Percentiles rank a stretch among this genome's conserved stretches.
These are phyloP conservation scores for Cinara cedri DNA, from an alignment of 2,888 invertebrate species.

Conservation along the genomic window DNA sequence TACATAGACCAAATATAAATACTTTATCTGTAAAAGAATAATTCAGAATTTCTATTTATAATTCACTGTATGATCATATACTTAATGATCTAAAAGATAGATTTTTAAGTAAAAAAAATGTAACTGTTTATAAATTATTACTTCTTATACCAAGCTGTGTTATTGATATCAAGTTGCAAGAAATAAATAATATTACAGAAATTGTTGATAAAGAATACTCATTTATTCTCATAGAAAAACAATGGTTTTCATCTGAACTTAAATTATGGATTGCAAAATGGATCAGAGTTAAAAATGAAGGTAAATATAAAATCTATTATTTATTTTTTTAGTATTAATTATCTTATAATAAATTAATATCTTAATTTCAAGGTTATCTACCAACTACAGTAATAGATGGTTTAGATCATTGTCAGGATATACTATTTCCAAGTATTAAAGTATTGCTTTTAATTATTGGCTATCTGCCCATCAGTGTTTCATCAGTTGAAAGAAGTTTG, in stretches of 20 bases:
- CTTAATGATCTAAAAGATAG: conserved; percentile 5
- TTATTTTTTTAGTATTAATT: not conserved
- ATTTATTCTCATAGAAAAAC: conserved; percentile 4
- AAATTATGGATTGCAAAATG: conserved; percentile 9
- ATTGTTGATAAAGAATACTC: conserved; percentile 25
- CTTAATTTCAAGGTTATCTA: conserved; percentile 8
- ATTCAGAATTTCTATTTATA: conserved; percentile 13
- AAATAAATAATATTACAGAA: conserved; percentile 23
- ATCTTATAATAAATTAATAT: not conserved
- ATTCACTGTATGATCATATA: conserved; percentile 10
- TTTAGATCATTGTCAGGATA: conserved; percentile 18
- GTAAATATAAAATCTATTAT: conserved; percentile 6
- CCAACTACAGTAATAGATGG: conserved; percentile 9
- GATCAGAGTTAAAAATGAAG: not conserved
- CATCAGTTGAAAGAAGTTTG: conserved; percentile 21
- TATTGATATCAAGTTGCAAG: conserved; percentile 13
- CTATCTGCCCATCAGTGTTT: conserved; percentile 16
- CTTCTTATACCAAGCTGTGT: conserved; percentile 13
- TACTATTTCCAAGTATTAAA: conserved; percentile 24
- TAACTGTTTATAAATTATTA: conserved; percentile 21
- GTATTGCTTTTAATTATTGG: conserved; percentile 29
- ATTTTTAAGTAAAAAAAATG: conserved; percentile 9
- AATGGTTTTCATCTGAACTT: not conserved
- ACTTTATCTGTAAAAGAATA: conserved; percentile 10
- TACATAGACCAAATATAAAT: not conserved